Conservation (phyloP, 2,888 invertebrate genomes). For the Leucophora obtusa region DNA sequence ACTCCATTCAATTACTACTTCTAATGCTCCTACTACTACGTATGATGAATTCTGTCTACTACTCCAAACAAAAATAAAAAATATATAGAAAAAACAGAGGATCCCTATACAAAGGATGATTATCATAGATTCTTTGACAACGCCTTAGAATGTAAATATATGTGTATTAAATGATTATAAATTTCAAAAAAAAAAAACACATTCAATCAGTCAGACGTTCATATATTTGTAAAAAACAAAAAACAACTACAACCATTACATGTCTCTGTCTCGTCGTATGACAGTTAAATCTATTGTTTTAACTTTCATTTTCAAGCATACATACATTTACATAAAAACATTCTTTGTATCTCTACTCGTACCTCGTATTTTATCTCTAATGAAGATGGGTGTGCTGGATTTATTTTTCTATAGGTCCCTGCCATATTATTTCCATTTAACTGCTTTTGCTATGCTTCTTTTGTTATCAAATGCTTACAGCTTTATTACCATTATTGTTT, state of each 20-base stretch:
- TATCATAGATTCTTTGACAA: constrained; percentile 89
- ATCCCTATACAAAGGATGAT: constrained; percentile 84
- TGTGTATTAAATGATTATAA: constrained; percentile 26
- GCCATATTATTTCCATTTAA: constrained; percentile 19
- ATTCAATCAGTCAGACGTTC: constrained; percentile 48
- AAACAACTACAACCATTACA: neutral
- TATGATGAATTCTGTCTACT: constrained; percentile 33
- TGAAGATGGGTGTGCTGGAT: neutral
- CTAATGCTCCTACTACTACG: constrained; percentile 30
- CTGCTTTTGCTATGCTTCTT: neutral
- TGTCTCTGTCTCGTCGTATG: constrained; percentile 12
- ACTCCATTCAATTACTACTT: constrained; percentile 10
- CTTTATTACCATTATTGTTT: constrained; percentile 17
- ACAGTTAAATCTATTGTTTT: constrained; percentile 18
- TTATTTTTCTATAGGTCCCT: constrained; percentile 18
- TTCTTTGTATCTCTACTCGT: neutral
- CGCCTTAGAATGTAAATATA: constrained; percentile 86
- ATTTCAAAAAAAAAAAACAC: neutral
- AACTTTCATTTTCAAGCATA: constrained; percentile 38
- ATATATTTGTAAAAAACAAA: neutral
- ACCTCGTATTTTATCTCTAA: neutral
- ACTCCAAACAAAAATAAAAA: constrained; percentile 50
- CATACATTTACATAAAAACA: constrained; percentile 6
- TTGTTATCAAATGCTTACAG: neutral
- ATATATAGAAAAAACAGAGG: constrained; percentile 67